Conservation (phyloP, 2,888 invertebrate genomes). For the Netelia fuscicornis region DNA sequence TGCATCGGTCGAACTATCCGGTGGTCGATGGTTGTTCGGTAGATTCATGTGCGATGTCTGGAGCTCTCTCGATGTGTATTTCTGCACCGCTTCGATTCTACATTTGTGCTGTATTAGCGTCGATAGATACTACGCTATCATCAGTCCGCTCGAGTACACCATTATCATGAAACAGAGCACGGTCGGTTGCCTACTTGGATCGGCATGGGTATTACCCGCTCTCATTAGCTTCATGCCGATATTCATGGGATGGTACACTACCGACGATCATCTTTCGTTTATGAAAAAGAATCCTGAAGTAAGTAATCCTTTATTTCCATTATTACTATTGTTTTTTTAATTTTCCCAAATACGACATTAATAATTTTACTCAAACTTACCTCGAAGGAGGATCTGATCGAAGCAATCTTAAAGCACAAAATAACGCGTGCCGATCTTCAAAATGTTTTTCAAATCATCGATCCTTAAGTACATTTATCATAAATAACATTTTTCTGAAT, state of each 20-base stretch:
- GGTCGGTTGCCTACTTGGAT: constrained; percentile 86
- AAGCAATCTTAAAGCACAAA: too few relatives aligned
- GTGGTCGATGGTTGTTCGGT: constrained; percentile 95
- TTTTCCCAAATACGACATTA: background rate
- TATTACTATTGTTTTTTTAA: background rate
- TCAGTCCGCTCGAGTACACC: constrained; percentile 96
- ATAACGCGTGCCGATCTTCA: too few relatives aligned
- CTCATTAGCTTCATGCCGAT: constrained; percentile 89
- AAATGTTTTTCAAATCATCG: too few relatives aligned
- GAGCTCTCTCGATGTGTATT: constrained; percentile 97
- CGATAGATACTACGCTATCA: constrained; percentile 96
- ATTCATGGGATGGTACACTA: constrained; percentile 90
- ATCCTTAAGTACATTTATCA: too few relatives aligned
- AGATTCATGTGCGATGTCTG: constrained; percentile 97
- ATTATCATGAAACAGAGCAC: constrained; percentile 95
- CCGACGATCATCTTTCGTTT: constrained; percentile 87
- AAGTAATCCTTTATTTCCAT: constrained; percentile 8
- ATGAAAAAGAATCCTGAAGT: constrained; percentile 89
- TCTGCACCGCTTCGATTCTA: constrained; percentile 95
- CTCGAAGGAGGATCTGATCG: background rate
- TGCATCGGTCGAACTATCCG: constrained; percentile 93
- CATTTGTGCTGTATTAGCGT: constrained; percentile 98
- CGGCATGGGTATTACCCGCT: constrained; percentile 87
- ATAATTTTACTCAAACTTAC: constrained; percentile 9
- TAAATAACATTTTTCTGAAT: too few relatives aligned